Base-by-base conservation (phyloP, 2,113 vertebrate genomes). In the Xyliphius kryptos region DNA sequence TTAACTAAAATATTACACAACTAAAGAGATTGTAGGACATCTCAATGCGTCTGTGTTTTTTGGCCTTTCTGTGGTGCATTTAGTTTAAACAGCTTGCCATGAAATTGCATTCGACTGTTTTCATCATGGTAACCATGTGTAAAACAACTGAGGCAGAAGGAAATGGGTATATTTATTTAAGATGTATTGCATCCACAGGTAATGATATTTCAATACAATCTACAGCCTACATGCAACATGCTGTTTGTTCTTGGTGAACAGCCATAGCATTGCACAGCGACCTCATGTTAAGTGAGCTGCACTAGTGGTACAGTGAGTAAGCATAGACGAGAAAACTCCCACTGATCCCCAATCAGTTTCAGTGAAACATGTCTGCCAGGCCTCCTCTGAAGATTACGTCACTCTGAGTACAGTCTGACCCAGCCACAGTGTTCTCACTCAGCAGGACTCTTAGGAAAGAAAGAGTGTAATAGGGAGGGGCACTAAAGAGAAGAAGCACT, bases 381-480 rank as follows among this genome's bases (percentile, higher is more conserved):
- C 55, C 1, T 69, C 81, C 79, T 80, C 66, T 63, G 82, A 76
- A 67, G 70, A 79, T 83, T 80, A 77, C 80, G 82, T 83, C 79
- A 78, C 80, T 81, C 83, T 84, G 82, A 85, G 80, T 81, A 82
- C 85, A 72, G 77, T 83, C 80, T 87, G 61, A 70, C 73, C 56
- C 41, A 67, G 67, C 75, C 52, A 57, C 64, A 61, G 46, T 21
- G 15, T 15, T 20, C 58, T 20, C 46, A 11, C 69, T 43, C 60
- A 52, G 58, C 63, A 60, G 48, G 63, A 36, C 44, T 44, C 43
- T 37, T 22, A 12, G 15, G 43, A 26, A 11, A 26, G 13, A 20
- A 9, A 48, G 49, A 53, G 11, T 13, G 36, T 9, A 14, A 22
- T 14, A 44, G 61, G 9, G 49, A 22, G 13, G 26, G 26, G 26